Base-by-base conservation (phyloP, 2,888 invertebrate genomes). In the Phengaris arion region DNA sequence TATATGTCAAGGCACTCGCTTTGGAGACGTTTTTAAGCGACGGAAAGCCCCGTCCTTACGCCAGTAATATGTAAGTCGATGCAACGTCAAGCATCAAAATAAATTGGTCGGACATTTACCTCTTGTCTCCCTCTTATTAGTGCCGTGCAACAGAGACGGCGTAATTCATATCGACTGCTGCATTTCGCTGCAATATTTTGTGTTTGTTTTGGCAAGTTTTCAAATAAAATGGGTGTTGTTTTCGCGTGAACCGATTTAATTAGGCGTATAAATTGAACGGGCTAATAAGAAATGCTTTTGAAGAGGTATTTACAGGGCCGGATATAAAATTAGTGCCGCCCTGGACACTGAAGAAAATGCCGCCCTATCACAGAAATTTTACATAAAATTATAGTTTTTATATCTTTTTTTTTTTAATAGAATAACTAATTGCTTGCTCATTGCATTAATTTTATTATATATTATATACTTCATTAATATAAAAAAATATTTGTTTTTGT, bases 191-290 rank as follows among this genome's bases (percentile, higher is more conserved):
- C 64, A 45, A 64, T 64, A 64, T 64, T 64, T 64, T 10, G 59
- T 22, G 22, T 22, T 6, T 6, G 6, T 45, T 22, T 64, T 64
- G 64, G 64, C 64, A 64, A 64, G 12, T 13, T 12, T 45, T 64
- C 64, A 64, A 64, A 64, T 64, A 45, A 45, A 64, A 64, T 64
- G 10, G 64, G 64, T 64, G 64, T 64, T 64, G 64, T 64, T 64
- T 64, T 64, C 64, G 64, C 7, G 35, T 10, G 35, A 64, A 45
- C 64, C 12, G 35, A 45, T 64, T 45, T 64, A 64, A 64, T 64
- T 13, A 45, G 35, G 64, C 5, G 64, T 64, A 35, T 35, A 64
- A 64, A 64, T 64, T 64, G 64, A 12, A 64, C 2, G 59, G 22
- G 22, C 52, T 52, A 59, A 22, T 22, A 45, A 59, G 22, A 22